A percentile compares a stretch with the other conserved stretches of the same genome.
phyloP scores from a whole-genome alignment of 2,797 vertebrate species.

The Sphaeramia orbicularis region DNA sequence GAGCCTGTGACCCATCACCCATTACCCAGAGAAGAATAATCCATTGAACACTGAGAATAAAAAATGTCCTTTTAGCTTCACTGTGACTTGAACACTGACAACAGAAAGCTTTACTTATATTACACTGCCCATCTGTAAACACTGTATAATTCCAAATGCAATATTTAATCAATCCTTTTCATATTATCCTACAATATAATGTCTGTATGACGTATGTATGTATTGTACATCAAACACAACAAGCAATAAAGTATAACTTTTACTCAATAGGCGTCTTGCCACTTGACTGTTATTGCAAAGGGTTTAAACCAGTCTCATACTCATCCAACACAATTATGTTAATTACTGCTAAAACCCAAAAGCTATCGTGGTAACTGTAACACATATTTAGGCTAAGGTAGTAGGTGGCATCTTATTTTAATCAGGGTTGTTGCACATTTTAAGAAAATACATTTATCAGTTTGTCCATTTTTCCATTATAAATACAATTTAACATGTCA shows the following conservation, averaged over 20 bases:
- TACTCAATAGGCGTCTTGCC: not conserved
- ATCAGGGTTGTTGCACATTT: too few species aligned
- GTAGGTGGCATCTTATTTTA: not conserved
- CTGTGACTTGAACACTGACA: not conserved
- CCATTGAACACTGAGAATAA: constrained; percentile 37
- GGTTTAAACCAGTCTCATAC: not conserved
- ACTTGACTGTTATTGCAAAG: not conserved
- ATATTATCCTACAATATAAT: too few species aligned
- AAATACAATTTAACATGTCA: too few species aligned
- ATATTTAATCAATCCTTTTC: not conserved
- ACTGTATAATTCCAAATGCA: not conserved
- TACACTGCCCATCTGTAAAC: not conserved
- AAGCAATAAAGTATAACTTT: too few species aligned
- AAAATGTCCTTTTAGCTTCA: not conserved
- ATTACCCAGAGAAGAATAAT: constrained; percentile 48
- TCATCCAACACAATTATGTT: constrained; percentile 15
- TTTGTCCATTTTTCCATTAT: too few species aligned
- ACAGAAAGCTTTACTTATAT: not conserved
- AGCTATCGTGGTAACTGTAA: not conserved
- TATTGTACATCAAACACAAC: too few species aligned
- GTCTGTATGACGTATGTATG: too few species aligned
- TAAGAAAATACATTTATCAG: too few species aligned
- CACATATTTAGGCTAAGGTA: not conserved
- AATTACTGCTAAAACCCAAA: constrained; percentile 10
- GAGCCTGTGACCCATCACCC: constrained; percentile 71